Evolutionary conservation across 2,888 invertebrate genomes (phyloP).

Genomic region (Heliconius aoede): DNA sequence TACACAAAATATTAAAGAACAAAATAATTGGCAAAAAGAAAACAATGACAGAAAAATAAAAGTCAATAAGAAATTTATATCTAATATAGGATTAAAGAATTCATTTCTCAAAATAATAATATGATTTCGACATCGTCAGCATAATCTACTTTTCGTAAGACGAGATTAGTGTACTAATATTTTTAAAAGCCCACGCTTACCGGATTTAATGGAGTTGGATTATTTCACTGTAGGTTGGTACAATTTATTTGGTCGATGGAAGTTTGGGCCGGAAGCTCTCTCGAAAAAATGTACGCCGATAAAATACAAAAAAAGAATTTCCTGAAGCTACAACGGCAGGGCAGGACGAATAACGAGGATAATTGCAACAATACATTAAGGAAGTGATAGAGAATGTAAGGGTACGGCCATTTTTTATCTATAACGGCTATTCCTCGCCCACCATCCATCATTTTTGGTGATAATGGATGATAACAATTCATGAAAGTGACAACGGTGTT

Average conservation of each 20-base stretch:
- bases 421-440: not conserved
- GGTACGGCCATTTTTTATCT: conserved; percentile 24
- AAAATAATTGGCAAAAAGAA: not conserved
- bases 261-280: conserved; percentile 57
- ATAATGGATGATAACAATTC: conserved; percentile 7
- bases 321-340: conserved; percentile 58
- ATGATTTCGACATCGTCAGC: conserved; percentile 14
- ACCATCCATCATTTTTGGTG: conserved; percentile 18
- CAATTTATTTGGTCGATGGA: conserved; percentile 70
- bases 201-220: conserved; percentile 76
- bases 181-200: conserved; percentile 72
- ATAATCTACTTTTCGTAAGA: conserved; percentile 29
- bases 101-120: conserved; percentile 11
- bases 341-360: conserved; percentile 66
- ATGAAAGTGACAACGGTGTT: not conserved
- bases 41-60: not conserved
- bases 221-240: conserved; percentile 65
- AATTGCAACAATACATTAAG: conserved; percentile 65
- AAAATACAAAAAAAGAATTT: conserved; percentile 60
- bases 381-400: conserved; percentile 56
- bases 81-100: not conserved
- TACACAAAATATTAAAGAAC: too few relatives aligned
- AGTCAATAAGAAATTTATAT: not conserved
- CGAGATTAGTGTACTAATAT: conserved; percentile 74
- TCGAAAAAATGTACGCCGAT: conserved; percentile 59